Conservation (phyloP, 2,797 vertebrate genomes). For the Pristis pectinata region DNA sequence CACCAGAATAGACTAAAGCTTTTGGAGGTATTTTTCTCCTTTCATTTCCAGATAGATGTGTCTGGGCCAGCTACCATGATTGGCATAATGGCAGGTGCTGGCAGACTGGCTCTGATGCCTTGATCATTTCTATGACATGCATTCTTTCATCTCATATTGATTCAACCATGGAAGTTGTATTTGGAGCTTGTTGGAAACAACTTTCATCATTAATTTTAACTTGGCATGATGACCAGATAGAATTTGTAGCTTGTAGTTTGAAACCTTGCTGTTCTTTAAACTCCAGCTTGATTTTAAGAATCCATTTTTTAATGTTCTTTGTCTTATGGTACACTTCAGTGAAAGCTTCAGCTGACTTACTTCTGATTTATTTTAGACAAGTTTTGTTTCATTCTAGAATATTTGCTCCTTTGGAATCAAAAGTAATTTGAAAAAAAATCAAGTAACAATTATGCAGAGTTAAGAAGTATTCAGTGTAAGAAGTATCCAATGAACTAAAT, state of each 20-base stretch:
- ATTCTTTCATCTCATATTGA: not conserved
- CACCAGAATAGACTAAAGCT: not conserved
- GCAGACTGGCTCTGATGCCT: not conserved
- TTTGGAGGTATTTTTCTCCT: not conserved
- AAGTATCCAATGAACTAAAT: not conserved
- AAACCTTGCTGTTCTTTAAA: not conserved
- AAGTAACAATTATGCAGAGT: not conserved
- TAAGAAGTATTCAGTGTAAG: not conserved
- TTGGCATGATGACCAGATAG: not conserved
- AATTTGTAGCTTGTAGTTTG: too few species aligned
- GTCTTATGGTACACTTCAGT: not conserved
- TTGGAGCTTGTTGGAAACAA: not conserved
- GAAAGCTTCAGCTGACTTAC: not conserved
- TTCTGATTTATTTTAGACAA: not conserved
- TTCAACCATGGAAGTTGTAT: not conserved
- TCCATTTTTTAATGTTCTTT: not conserved
- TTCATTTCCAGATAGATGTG: not conserved
- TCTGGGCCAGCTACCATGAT: not conserved
- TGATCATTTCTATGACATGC: not conserved
- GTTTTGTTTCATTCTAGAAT: not conserved
- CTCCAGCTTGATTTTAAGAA: not conserved
- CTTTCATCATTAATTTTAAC: not conserved
- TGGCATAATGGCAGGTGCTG: constrained; percentile 13
- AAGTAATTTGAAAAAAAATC: not conserved
- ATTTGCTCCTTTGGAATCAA: too few species aligned